These are phyloP conservation scores for Zingel zingel DNA, from an alignment of 2,113 vertebrate species.

Conservation along the genomic window DNA sequence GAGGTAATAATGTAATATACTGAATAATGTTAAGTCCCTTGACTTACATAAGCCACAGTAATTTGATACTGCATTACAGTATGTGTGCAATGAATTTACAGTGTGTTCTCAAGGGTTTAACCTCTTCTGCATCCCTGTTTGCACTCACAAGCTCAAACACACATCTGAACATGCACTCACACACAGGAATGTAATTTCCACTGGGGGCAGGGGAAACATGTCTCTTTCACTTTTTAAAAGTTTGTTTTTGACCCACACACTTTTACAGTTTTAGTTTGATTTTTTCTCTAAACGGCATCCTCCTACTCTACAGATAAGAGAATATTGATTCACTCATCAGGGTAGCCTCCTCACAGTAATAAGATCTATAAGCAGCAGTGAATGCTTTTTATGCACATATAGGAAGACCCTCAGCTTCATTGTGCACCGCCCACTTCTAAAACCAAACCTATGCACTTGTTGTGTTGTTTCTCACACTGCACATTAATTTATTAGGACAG, in stretches of 20 bases:
- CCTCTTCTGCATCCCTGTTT: conserved; percentile 15
- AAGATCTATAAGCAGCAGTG: neutral
- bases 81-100: neutral
- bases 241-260: neutral
- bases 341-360: neutral
- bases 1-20: neutral
- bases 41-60: neutral
- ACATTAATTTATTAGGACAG: neutral
- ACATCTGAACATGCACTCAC: neutral
- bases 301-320: neutral
- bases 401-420: neutral
- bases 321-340: neutral
- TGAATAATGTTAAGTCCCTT: conserved; percentile 5
- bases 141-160: conserved; percentile 1
- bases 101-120: neutral
- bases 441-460: neutral
- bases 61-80: neutral
- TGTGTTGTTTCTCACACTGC: neutral
- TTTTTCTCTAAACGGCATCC: neutral
- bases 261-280: neutral
- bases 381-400: neutral
- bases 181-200: neutral
- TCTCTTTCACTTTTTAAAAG: neutral
- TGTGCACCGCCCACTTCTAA: neutral
- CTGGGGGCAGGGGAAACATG: neutral